Percentiles rank a stretch among this genome's conserved stretches.
Conservation (phyloP, 2,888 invertebrate genomes). For the Hirtodrosophila histrioides region DNA sequence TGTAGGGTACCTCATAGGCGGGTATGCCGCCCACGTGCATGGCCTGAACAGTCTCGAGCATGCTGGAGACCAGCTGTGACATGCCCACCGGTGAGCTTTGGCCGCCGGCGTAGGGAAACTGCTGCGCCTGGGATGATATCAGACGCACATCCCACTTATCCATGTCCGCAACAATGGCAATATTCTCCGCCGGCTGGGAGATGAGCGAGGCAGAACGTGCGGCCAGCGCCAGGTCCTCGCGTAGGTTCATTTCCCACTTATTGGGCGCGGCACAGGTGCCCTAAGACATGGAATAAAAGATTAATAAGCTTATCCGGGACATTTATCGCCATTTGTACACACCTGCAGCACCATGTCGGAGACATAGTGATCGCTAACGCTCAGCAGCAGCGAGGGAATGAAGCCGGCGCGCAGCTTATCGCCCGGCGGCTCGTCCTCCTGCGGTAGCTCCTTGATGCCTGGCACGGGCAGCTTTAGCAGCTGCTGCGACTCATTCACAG, state of each 20-base stretch:
- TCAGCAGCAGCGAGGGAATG: constrained; percentile 87
- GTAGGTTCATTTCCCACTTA: constrained; percentile 86
- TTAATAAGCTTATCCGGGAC: background rate
- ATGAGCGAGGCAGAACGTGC: constrained; percentile 87
- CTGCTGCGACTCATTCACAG: constrained; percentile 74
- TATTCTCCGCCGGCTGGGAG: constrained; percentile 90
- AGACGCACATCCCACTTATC: constrained; percentile 90
- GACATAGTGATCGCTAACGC: constrained; percentile 88
- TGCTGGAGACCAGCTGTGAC: constrained; percentile 92
- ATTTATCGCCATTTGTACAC: constrained; percentile 35
- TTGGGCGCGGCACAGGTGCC: constrained; percentile 86
- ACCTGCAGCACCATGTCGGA: constrained; percentile 92
- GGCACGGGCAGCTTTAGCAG: constrained; percentile 85
- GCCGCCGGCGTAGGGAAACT: constrained; percentile 84
- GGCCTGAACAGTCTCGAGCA: constrained; percentile 92
- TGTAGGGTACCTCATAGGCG: constrained; percentile 88
- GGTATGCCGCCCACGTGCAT: constrained; percentile 91
- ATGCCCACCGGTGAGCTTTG: constrained; percentile 87
- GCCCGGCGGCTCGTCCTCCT: constrained; percentile 76
- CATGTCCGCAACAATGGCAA: constrained; percentile 92
- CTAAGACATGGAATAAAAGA: constrained; percentile 61
- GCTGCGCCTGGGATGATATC: constrained; percentile 85
- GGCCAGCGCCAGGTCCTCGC: constrained; percentile 85
- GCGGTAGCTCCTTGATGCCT: constrained; percentile 78
- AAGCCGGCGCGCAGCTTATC: constrained; percentile 85